Percentiles rank a stretch among this genome's conserved stretches.
These are phyloP conservation scores for Apis cerana DNA, from an alignment of 1,140 invertebrate species.

Conservation along the genomic window DNA sequence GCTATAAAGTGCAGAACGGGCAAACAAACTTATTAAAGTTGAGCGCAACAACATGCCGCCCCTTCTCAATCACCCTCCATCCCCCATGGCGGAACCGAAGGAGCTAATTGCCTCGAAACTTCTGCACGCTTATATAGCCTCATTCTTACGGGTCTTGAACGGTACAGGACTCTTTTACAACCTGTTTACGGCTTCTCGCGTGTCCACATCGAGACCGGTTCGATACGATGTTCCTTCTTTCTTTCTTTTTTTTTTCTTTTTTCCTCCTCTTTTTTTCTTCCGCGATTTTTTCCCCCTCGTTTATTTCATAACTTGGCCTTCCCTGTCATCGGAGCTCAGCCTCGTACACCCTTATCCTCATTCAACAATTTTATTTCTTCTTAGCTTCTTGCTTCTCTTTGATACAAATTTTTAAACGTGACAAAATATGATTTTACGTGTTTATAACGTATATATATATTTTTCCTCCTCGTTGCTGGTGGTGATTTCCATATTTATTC, in stretches of 20 bases:
- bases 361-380: no score
- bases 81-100: not conserved
- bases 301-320: not conserved
- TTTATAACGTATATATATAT: no score
- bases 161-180: slow-evolving; percentile 59
- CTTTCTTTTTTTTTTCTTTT: not conserved
- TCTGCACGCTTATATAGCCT: not conserved
- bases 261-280: not conserved
- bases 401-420: no score
- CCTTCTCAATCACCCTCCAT: not conserved
- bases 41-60: not conserved
- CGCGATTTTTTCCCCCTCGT: not conserved
- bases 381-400: no score
- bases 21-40: not conserved
- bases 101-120: not conserved
- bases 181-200: slow-evolving; percentile 61
- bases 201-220: slow-evolving; percentile 53
- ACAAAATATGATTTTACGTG: no score
- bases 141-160: slow-evolving; percentile 20
- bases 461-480: no score
- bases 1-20: not conserved
- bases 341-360: not conserved
- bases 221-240: not conserved
- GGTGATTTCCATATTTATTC: no score
- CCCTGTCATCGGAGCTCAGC: no score